phyloP scores from a whole-genome alignment of 2,797 vertebrate genomes.

The Dipus sagitta region DNA sequence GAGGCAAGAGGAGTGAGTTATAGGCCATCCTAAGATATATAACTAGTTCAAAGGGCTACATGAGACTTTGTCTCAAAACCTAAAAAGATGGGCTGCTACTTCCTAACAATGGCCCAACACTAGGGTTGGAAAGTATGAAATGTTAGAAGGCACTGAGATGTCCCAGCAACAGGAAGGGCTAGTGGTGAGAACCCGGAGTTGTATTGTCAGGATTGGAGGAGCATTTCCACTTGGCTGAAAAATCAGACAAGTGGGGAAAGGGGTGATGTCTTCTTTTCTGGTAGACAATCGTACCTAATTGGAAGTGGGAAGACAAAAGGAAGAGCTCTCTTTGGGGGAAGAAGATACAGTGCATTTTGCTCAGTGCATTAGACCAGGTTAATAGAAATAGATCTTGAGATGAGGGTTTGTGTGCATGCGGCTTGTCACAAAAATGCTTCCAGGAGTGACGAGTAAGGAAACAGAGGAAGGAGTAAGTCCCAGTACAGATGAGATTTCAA shows the following conservation, averaged over 20 bases:
- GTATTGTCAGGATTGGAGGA: neutral
- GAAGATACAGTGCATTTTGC: neutral
- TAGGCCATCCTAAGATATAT: neutral
- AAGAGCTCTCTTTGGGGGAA: neutral
- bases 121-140: neutral
- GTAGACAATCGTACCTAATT: neutral
- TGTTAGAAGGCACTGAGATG: neutral
- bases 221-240: neutral
- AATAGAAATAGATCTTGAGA: slow-evolving; percentile 12
- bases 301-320: neutral
- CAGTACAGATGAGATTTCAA: neutral
- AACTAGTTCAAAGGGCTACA: neutral
- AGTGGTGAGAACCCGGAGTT: neutral
- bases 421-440: neutral
- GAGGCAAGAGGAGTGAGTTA: too few relatives aligned
- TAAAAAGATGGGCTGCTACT: neutral
- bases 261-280: neutral
- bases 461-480: neutral
- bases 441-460: neutral
- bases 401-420: neutral
- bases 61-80: too few relatives aligned
- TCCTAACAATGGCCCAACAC: neutral
- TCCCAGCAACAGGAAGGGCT: neutral
- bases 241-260: neutral
- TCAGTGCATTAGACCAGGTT: neutral